phyloP scores from a whole-genome alignment of 2,113 vertebrate species.

The Neotoma lepida region DNA sequence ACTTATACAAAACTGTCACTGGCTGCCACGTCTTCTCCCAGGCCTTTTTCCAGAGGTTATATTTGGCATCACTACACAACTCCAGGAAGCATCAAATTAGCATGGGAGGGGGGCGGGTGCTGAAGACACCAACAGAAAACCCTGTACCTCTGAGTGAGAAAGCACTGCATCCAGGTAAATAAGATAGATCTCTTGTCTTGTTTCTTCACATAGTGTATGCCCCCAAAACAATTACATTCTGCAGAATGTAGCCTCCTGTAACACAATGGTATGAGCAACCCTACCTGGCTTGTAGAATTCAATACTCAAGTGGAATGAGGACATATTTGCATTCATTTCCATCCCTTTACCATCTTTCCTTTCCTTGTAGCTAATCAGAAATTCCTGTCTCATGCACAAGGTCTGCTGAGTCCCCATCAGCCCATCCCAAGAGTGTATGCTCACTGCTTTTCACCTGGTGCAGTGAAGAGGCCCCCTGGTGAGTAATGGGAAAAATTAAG shows the following conservation, averaged over 20 bases:
- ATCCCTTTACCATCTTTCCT: background rate
- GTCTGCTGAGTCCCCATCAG: background rate
- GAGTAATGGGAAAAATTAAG: background rate
- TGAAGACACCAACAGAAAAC: background rate
- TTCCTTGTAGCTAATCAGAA: background rate
- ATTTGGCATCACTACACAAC: background rate
- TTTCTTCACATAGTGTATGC: background rate
- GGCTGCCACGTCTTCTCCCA: background rate
- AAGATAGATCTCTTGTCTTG: background rate
- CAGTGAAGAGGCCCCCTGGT: background rate
- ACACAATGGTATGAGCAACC: background rate
- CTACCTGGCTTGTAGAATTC: background rate
- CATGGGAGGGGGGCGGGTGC: rapidly evolving
- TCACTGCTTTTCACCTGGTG: background rate
- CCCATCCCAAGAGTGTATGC: background rate
- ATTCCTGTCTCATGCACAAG: background rate
- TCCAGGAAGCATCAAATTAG: background rate
- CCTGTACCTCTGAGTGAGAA: background rate
- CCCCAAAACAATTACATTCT: background rate
- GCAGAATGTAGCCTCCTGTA: background rate
- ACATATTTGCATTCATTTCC: background rate
- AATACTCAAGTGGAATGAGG: background rate
- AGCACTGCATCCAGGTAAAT: background rate
- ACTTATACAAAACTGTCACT: background rate
- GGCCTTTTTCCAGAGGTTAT: background rate